Percentiles rank a stretch among this genome's conserved stretches.
phyloP scores from a whole-genome alignment of 1,140 invertebrate genomes.

The Drosophila yakuba region DNA sequence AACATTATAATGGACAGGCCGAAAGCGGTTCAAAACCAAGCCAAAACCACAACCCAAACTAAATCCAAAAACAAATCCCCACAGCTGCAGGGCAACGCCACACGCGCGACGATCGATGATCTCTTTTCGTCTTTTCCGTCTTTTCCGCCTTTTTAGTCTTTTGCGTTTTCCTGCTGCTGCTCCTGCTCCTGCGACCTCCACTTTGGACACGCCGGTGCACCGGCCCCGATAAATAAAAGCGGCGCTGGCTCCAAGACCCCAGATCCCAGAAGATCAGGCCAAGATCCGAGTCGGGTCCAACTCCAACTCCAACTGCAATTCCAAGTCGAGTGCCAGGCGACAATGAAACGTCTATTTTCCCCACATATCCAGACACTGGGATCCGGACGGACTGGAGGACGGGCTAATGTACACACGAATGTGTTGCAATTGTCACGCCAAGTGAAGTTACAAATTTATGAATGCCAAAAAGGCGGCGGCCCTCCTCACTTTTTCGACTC shows the following conservation, averaged over 20 bases:
- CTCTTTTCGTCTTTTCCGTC: background rate
- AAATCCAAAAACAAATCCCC: conserved; percentile 43
- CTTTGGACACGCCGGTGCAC: conserved; percentile 77
- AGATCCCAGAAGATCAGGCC: conserved; percentile 18
- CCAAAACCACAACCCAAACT: conserved; percentile 48
- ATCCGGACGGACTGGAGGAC: conserved; percentile 45
- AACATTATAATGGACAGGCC: conserved; percentile 81
- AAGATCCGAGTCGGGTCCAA: conserved; percentile 8
- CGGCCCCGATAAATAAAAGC: conserved; percentile 77
- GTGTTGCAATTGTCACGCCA: conserved; percentile 84
- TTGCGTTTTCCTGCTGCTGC: background rate
- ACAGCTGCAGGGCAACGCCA: conserved; percentile 53
- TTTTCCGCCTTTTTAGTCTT: too few species aligned
- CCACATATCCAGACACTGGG: conserved; percentile 49
- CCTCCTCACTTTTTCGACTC: conserved; percentile 25
- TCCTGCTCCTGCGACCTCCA: conserved; percentile 35
- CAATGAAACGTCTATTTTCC: conserved; percentile 84
- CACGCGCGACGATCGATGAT: conserved; percentile 60
- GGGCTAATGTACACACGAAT: conserved; percentile 82
- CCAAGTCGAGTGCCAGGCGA: conserved; percentile 51
- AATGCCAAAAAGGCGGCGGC: conserved; percentile 75
- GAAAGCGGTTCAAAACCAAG: conserved; percentile 41
- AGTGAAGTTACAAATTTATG: conserved; percentile 84
- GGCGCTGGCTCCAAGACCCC: conserved; percentile 44
- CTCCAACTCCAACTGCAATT: background rate